Evolutionary conservation across 2,888 invertebrate species (phyloP), one percentile per base, ranked within the genome.

Genomic region (Taenaris catops): DNA sequence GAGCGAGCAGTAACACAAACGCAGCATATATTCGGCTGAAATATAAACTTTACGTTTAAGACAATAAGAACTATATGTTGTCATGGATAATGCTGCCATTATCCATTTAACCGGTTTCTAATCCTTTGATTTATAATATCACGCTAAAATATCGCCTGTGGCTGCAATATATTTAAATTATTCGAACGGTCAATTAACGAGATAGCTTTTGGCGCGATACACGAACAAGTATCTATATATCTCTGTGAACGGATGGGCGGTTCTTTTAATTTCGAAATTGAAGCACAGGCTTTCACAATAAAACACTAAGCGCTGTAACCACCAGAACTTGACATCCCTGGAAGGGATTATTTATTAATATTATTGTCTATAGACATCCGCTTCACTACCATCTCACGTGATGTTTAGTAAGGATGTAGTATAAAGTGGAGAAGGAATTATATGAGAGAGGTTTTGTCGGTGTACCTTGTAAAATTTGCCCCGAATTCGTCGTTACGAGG

Each of bases 81-180:
- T 20, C n/a, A n/a, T n/a, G n/a, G n/a, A n/a, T n/a, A 78, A 58
- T 70, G 73, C 71, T 71, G 70, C 76, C 79, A 68, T 80, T 71
- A 73, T 76, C 75, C 75, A 75, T 80, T 79, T 74, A 71, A 72
- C 64, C 68, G 57, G 58, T 68, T 66, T 60, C 70, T 86, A 84
- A 86, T 83, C 84, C 83, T 78, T 78, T 86, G 86, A 86, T 86
- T 86, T 86, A 86, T 81, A 76, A 71, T 68, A 72, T 62, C 59
- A 66, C 53, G 61, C 43, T 75, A 74, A 80, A 68, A 83, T 81
- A 83, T 75, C 65, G 75, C 78, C 65, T 58, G 53, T 60, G 74
- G 70, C 67, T 68, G 75, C 74, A 65, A 76, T 86, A 64, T 79
- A 80, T 84, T 80, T 78, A 75, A 84, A 84, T 84, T 84, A 83